Conservation (phyloP, 1,140 invertebrate genomes). For the Solenopsis fugax region DNA sequence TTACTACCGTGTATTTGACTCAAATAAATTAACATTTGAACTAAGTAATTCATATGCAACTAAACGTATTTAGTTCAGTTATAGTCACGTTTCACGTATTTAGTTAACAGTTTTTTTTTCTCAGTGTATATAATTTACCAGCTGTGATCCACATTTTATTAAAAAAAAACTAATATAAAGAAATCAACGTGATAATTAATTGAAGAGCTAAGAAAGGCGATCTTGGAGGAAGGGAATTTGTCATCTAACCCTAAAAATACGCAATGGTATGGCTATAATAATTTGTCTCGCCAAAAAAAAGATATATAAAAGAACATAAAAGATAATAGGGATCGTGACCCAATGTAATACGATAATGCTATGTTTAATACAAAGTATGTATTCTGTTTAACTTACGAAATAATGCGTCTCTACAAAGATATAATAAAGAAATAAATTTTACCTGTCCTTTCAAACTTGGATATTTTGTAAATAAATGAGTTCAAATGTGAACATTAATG, state of each 20-base stretch:
- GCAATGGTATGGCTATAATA: conserved; percentile 70
- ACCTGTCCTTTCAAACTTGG: not conserved
- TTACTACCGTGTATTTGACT: too few relatives aligned
- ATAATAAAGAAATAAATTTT: conserved; percentile 16
- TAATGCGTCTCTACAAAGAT: not conserved
- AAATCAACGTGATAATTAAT: conserved; percentile 57
- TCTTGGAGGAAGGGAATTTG: not conserved
- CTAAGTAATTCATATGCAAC: too few relatives aligned
- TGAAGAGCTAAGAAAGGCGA: conserved; percentile 31
- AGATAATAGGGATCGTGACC: conserved; percentile 77
- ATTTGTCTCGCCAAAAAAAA: conserved; percentile 70
- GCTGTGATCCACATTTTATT: conserved; percentile 31
- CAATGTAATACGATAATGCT: conserved; percentile 70
- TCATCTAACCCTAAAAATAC: conserved; percentile 31
- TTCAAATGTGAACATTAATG: not conserved
- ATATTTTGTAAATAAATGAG: not conserved
- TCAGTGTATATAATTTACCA: conserved; percentile 31
- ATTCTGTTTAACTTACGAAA: not conserved
- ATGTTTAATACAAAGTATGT: conserved; percentile 33
- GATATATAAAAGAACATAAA: conserved; percentile 64
- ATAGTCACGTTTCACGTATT: too few relatives aligned
- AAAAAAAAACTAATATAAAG: not conserved
- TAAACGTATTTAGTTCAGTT: too few relatives aligned
- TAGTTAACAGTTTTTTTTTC: too few relatives aligned
- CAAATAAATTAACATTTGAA: too few relatives aligned